Evolutionary conservation across 2,888 invertebrate genomes (phyloP), one percentile per base, ranked within the genome.

Genomic region (Apoderus coryli): DNA sequence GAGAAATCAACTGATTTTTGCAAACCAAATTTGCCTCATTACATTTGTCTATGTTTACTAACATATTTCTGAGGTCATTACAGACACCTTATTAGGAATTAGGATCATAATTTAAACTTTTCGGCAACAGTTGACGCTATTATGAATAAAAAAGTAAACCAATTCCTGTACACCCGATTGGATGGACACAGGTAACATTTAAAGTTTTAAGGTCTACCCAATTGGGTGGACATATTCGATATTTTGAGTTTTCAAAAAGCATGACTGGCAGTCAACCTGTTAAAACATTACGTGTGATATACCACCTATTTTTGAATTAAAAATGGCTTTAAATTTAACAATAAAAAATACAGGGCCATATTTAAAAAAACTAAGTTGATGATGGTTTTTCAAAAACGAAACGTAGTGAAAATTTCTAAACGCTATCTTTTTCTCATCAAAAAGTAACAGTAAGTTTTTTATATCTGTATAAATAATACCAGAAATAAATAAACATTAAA

Each of bases 141-240:
- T 25, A 12, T 25, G 9, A 25, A 25, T 25, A 25, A 25, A 25
- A 4, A 25, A 10, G 7, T 25, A 25, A 25, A 25, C 25, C 25
- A 23, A 23, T n/a, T n/a, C 6, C n/a, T 23, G 23, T 23, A 23
- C 23, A 23, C 23, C 23, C 23, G 10, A 10, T 23, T 23, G 25
- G 25, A 7, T 25, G 25, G 25, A 7, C 25, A 25, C 4, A 25
- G 9, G 11, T 11, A 10, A 25, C 9, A 25, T 25, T 25, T 25
- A 25, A 25, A 25, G 25, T 25, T 25, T 25, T 25, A 4, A 25
- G 7, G 25, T 25, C 25, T 9, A 25, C 11, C 25, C 25, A 25
- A 10, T 25, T 25, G 25, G 25, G 25, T 25, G 25, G 25, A 25
- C 25, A 10, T 7, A 25, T 5, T 10, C 25, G 25, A n/a, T 25